Percentiles rank a stretch among this genome's conserved stretches.
These are phyloP conservation scores for Pachypeltis micranthus DNA, from an alignment of 1,140 invertebrate species.

Conservation along the genomic window DNA sequence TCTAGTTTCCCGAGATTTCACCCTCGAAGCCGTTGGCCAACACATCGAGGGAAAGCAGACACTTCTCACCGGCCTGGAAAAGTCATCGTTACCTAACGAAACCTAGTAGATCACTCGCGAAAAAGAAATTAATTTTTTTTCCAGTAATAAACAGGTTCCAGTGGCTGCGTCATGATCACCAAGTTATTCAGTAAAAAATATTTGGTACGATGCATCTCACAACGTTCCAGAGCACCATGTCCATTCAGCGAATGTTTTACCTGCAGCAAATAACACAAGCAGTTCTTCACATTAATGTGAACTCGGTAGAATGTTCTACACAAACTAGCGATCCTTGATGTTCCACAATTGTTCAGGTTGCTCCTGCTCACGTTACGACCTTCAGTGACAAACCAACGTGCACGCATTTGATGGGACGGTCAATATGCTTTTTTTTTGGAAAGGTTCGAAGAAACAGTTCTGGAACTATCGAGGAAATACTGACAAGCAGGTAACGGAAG, in stretches of 20 bases:
- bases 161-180: background rate
- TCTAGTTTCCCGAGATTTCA: conserved; percentile 14
- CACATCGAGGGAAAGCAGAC: conserved; percentile 3
- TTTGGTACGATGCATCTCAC: background rate
- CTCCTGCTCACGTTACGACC: too few relatives aligned
- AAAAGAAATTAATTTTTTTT: background rate
- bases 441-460: too few relatives aligned
- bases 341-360: too few relatives aligned
- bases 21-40: conserved; percentile 15
- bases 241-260: background rate
- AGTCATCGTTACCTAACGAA: conserved; percentile 18
- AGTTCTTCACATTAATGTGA: too few relatives aligned
- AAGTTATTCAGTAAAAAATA: background rate
- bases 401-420: too few relatives aligned
- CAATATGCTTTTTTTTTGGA: too few relatives aligned
- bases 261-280: background rate
- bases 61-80: conserved; percentile 16
- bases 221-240: background rate
- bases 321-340: too few relatives aligned
- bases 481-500: too few relatives aligned
- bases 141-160: too few relatives aligned
- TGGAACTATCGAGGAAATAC: too few relatives aligned
- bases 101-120: background rate
- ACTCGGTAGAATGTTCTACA: too few relatives aligned
- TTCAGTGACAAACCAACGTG: too few relatives aligned